A percentile compares a stretch with the other conserved stretches of the same genome.
Evolutionary conservation across 2,797 vertebrate species (phyloP).

Genomic region (Fistularia tabacaria): DNA sequence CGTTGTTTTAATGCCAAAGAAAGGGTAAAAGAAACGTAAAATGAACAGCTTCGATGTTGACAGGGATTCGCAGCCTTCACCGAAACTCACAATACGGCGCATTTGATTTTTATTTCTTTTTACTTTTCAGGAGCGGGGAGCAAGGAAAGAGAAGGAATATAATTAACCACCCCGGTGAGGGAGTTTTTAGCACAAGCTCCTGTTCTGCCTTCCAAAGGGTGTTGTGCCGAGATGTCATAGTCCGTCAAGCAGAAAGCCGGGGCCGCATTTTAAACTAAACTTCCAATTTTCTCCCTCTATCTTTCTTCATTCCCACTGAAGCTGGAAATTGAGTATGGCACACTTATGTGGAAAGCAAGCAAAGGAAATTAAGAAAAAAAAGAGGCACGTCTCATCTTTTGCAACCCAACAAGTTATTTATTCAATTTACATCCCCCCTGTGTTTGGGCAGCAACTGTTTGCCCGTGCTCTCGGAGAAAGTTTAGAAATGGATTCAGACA

Average conservation of each 20-base stretch:
- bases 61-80: slow-evolving; percentile 66
- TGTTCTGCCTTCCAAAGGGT: slow-evolving; percentile 92
- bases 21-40: slow-evolving; percentile 78
- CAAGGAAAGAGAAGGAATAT: slow-evolving; percentile 70
- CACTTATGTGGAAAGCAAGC: slow-evolving; percentile 65
- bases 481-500: too few species aligned
- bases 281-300: slow-evolving; percentile 74
- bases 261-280: slow-evolving; percentile 90
- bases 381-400: slow-evolving; percentile 67
- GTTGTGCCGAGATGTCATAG: slow-evolving; percentile 90
- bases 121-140: slow-evolving; percentile 33
- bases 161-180: slow-evolving; percentile 92
- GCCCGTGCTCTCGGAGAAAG: too few species aligned
- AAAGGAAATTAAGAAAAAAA: slow-evolving; percentile 27
- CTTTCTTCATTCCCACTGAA: slow-evolving; percentile 80
- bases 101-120: slow-evolving; percentile 55
- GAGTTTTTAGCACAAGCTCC: slow-evolving; percentile 93
- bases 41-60: slow-evolving; percentile 79
- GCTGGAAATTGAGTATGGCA: slow-evolving; percentile 85
- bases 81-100: slow-evolving; percentile 58
- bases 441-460: neutral
- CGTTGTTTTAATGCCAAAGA: slow-evolving; percentile 48
- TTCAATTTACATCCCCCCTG: slow-evolving; percentile 64
- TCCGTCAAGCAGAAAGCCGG: slow-evolving; percentile 89
- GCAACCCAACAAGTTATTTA: slow-evolving; percentile 68